phyloP scores from a whole-genome alignment of 2,113 vertebrate species.

The Corydoras sp. region DNA sequence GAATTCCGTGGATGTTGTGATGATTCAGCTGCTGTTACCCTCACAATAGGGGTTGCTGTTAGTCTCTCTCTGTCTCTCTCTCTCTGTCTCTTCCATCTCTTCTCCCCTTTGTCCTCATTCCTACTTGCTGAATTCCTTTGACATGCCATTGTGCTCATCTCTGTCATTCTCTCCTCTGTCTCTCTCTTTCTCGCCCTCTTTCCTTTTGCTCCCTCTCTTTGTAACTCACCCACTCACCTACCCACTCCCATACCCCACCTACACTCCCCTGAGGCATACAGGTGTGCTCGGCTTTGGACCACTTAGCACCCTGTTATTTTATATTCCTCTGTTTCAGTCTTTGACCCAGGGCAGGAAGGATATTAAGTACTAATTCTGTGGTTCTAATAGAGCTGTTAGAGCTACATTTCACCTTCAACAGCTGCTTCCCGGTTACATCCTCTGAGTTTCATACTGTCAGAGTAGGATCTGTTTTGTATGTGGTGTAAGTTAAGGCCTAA shows the following conservation, averaged over 20 bases:
- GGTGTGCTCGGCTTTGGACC: slow-evolving; percentile 20
- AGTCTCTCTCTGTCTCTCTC: background rate
- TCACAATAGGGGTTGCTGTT: background rate
- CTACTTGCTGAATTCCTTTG: too few species aligned
- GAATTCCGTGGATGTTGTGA: too few species aligned
- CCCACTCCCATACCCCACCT: background rate
- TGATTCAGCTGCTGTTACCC: too few species aligned
- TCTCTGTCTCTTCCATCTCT: background rate
- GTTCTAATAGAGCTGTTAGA: slow-evolving; percentile 8
- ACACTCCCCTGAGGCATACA: slow-evolving; percentile 31
- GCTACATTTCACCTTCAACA: slow-evolving; percentile 23
- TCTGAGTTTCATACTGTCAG: slow-evolving; percentile 1
- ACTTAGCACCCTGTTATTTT: slow-evolving; percentile 12
- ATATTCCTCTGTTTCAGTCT: background rate
- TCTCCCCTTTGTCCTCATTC: too few species aligned
- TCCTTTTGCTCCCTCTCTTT: too few species aligned
- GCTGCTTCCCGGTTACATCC: slow-evolving; percentile 23
- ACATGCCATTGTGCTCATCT: too few species aligned
- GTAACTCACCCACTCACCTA: too few species aligned
- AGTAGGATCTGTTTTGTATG: background rate
- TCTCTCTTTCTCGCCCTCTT: too few species aligned
- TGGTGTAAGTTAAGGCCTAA: too few species aligned
- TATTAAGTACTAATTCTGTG: slow-evolving; percentile 20
- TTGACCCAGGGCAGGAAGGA: slow-evolving; percentile 23
- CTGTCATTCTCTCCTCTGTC: too few species aligned